A percentile compares a stretch with the other conserved stretches of the same genome.
Conservation (phyloP, 2,113 vertebrate genomes). For the Festucalex cinctus region DNA sequence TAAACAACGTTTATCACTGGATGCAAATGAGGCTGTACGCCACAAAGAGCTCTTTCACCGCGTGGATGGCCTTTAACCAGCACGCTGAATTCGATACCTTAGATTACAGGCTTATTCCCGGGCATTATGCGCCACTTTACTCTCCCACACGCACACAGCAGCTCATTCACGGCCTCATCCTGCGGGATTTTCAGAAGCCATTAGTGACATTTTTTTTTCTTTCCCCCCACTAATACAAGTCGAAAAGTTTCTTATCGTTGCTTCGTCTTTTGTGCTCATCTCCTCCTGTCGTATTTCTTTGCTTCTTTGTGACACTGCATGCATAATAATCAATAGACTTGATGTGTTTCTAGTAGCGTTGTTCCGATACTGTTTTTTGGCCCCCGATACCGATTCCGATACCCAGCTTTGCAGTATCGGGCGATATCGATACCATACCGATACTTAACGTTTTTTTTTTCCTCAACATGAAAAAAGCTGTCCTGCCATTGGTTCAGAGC, state of each 20-base stretch:
- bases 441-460: no score
- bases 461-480: no score
- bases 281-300: not conserved
- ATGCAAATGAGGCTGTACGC: conserved; percentile 65
- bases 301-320: not conserved
- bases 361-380: no score
- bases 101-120: conserved; percentile 59
- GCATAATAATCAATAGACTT: not conserved
- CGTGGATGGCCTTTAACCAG: conserved; percentile 17
- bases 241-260: not conserved
- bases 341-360: not conserved
- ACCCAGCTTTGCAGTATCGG: no score
- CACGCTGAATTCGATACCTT: conserved; percentile 48
- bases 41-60: conserved; percentile 64
- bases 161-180: conserved; percentile 15
- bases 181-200: conserved; percentile 27
- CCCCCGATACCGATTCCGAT: no score
- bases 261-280: not conserved
- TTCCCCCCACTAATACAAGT: conserved; percentile 24
- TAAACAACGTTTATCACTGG: conserved; percentile 74
- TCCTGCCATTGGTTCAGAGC: no score
- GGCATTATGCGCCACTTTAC: conserved; percentile 32
- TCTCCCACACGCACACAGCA: conserved; percentile 41
- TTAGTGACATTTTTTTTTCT: conserved; percentile 44
- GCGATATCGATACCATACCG: no score